Evolutionary conservation across 2,888 invertebrate genomes (phyloP), one percentile per base, ranked within the genome.

Genomic region (Drosophila falleni): DNA sequence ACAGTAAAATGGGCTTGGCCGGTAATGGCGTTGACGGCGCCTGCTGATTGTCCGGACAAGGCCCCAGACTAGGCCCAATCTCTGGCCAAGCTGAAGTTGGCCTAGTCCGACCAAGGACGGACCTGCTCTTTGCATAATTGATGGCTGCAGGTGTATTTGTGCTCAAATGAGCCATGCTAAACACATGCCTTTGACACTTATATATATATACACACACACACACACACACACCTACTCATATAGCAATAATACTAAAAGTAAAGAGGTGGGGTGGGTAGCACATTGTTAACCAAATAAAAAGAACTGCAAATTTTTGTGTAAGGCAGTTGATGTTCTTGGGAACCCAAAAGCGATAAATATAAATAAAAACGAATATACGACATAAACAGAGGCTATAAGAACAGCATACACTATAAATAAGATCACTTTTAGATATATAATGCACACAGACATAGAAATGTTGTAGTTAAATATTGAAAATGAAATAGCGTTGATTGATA

Each of bases 131-230:
- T 87, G 81, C 88, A 89, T 87, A 87, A 87, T 87, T 87, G 89
- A 89, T 87, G 86, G 88, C 88, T 87, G 88, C 89, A 87, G 86
- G 89, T 87, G 89, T 82, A 87, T 86, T 89, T 86, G 80, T 70
- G 74, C 85, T 89, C 85, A 86, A 86, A 86, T 86, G 89, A 85
- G 89, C 71, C 86, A 89, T 86, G 74, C 84, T 89, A 89, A 84
- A 87, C 84, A 84, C 87, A 86, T 81, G 87, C 80, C 85, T 89
- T 87, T 86, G 85, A 89, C 85, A 86, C 85, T 87, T 85, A 70
- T 51, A 65, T 31, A 74, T 47, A 44, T n/a, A 39, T 47, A 47
- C 31, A 47, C 42, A 42, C 23, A 15, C 44, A 44, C 46, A 53
- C 47, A 46, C 47, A 35, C 29, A 46, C 19, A 54, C 54, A 64